phyloP scores from a whole-genome alignment of 2,888 invertebrate genomes.

The Netelia melanura region DNA sequence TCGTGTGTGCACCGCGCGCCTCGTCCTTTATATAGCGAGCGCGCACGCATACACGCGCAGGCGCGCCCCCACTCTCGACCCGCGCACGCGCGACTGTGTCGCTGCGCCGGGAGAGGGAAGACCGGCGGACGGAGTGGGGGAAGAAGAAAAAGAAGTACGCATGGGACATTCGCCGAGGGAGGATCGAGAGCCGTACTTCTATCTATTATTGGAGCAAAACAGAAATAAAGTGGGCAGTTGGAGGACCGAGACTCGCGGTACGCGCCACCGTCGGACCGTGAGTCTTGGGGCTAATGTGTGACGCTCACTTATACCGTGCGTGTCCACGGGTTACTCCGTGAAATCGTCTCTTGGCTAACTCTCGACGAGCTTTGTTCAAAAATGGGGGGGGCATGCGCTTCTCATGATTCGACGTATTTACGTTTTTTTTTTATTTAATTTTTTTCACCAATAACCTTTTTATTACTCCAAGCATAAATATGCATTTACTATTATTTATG shows the following conservation, averaged over 20 bases:
- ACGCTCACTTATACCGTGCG: neutral
- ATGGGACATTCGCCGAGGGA: slow-evolving; percentile 49
- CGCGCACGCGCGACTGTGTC: neutral
- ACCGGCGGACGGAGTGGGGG: slow-evolving; percentile 4
- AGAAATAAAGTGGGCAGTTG: slow-evolving; percentile 78
- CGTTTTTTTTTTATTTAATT: no score
- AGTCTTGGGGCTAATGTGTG: neutral
- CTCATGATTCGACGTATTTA: no score
- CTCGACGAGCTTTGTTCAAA: slow-evolving; percentile 4
- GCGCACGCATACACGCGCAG: neutral
- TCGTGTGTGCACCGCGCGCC: neutral
- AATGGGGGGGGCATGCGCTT: no score
- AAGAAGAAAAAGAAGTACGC: slow-evolving; percentile 37
- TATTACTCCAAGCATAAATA: no score
- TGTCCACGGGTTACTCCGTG: slow-evolving; percentile 46
- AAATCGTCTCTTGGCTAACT: slow-evolving; percentile 61
- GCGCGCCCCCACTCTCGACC: neutral
- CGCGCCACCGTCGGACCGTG: slow-evolving; percentile 1
- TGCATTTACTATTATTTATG: no score
- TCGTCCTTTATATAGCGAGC: neutral
- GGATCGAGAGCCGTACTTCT: slow-evolving; percentile 68
- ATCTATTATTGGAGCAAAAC: slow-evolving; percentile 80
- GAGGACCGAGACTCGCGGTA: slow-evolving; percentile 45
- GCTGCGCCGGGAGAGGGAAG: slow-evolving; percentile 1
- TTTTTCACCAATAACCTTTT: no score